These are phyloP conservation scores for Erythrocercus mccallii DNA, from an alignment of 2,113 vertebrate genomes.

Conservation along the genomic window DNA sequence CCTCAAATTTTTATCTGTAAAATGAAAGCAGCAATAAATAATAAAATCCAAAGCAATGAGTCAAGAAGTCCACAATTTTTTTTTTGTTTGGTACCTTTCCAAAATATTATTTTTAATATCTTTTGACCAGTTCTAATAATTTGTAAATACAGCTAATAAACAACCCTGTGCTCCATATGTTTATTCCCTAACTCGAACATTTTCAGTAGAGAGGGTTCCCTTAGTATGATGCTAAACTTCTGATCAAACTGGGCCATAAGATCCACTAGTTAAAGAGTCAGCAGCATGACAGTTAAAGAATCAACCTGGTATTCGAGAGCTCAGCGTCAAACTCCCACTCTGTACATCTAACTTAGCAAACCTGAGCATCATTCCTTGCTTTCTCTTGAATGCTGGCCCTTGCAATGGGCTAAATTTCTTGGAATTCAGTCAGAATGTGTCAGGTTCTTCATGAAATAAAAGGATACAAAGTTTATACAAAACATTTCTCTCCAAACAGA, in stretches of 20 bases:
- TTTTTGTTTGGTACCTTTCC: not conserved
- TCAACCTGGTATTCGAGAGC: not conserved
- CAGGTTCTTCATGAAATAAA: not conserved
- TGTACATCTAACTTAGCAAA: accelerated
- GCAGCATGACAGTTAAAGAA: not conserved
- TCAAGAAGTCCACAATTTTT: not conserved
- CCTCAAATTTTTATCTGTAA: not conserved
- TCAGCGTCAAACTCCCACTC: not conserved
- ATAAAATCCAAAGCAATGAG: not conserved
- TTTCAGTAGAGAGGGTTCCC: not conserved
- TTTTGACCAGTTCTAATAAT: not conserved
- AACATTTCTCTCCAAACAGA: not conserved
- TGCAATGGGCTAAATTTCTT: not conserved
- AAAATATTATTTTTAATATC: not conserved
- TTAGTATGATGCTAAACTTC: not conserved
- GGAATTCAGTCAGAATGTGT: not conserved
- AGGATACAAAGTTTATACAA: not conserved
- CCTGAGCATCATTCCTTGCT: not conserved
- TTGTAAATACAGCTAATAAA: not conserved
- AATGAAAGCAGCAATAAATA: not conserved
- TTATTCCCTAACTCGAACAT: not conserved
- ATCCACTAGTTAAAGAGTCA: not conserved
- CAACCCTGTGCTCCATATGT: not conserved
- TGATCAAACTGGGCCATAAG: not conserved
- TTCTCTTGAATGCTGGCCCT: not conserved